Evolutionary conservation across 2,797 vertebrate genomes (phyloP), one percentile per base, ranked within the genome.

Genomic region (Onychomys leucogaster): DNA sequence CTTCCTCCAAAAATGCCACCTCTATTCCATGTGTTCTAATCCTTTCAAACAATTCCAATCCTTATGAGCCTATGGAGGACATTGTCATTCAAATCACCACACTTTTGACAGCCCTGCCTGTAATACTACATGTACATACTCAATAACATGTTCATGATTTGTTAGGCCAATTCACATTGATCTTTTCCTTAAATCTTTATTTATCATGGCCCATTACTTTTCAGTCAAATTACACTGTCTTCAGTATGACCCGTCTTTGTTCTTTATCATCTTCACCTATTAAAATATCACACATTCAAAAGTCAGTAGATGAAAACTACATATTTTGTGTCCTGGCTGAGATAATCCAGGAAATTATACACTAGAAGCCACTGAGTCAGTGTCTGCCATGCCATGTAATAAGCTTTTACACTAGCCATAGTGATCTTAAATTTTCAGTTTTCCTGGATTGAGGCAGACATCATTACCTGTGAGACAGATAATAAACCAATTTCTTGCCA

Each of bases 311-410:
- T 78, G 14, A 49, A 87, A 77, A 32, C 1, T 49, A 57, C 23
- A 52, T 13, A 2, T 32, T 7, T 43, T 23, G 23, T 5, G 17
- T 82, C 43, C 12, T 1, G 9, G 14, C 2, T 10, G 29, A 4
- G 12, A 4, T 52, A 63, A 76, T 2, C 19, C 12, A 46, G 21
- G 6, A 16, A 76, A 29, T 14, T 41, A 5, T 10, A 3, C 73
- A 43, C 37, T 23, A 10, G 41, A 37, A 32, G 4, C 0, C 21
- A 57, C 32, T 29, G 27, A 10, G 3, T 59, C 6, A 11, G 5
- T 27, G 4, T 57, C 16, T n/a, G 34, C 2, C n/a, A 37, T 1
- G 13, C 4, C 2, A 7, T 69, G 2, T 13, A 12, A 19, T 37
- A 55, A 27, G 16, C 11, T 23, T 82, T 63, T 9, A 59, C 6